Evolutionary conservation across 2,113 vertebrate genomes (phyloP).

Genomic region (Neopipo cinnamomea): DNA sequence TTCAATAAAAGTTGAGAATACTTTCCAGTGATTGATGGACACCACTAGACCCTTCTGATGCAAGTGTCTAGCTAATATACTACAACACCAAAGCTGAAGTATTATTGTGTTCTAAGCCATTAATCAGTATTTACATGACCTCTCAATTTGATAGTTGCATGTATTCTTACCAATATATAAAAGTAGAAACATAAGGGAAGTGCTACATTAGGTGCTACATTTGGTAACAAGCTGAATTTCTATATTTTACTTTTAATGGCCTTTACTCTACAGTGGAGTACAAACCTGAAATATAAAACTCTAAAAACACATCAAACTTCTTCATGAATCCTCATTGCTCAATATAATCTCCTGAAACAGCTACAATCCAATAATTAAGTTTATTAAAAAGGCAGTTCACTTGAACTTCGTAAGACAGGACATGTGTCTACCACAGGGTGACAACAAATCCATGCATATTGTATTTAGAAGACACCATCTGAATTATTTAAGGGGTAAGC

Average conservation of each 20-base stretch:
- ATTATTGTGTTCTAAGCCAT: background rate
- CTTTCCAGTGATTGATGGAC: background rate
- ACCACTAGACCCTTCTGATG: background rate
- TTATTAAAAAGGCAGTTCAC: background rate
- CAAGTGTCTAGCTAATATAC: background rate
- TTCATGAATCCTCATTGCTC: background rate
- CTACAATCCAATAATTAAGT: background rate
- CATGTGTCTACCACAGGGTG: accelerated
- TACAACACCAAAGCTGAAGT: background rate
- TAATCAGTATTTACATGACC: background rate
- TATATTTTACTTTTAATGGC: background rate
- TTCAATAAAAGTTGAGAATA: background rate
- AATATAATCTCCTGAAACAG: background rate
- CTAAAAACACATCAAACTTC: background rate
- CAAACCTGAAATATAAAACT: background rate
- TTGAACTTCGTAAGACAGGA: background rate
- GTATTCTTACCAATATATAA: background rate
- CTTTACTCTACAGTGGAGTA: background rate
- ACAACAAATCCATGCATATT: background rate
- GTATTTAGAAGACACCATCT: background rate
- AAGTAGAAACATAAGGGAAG: background rate
- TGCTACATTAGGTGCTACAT: background rate
- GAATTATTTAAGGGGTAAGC: background rate
- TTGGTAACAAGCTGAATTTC: background rate
- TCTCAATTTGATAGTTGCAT: background rate